A percentile compares a stretch with the other conserved stretches of the same genome.
These are phyloP conservation scores for Tiaroga cobitis DNA, from an alignment of 2,797 vertebrate genomes.

Conservation along the genomic window DNA sequence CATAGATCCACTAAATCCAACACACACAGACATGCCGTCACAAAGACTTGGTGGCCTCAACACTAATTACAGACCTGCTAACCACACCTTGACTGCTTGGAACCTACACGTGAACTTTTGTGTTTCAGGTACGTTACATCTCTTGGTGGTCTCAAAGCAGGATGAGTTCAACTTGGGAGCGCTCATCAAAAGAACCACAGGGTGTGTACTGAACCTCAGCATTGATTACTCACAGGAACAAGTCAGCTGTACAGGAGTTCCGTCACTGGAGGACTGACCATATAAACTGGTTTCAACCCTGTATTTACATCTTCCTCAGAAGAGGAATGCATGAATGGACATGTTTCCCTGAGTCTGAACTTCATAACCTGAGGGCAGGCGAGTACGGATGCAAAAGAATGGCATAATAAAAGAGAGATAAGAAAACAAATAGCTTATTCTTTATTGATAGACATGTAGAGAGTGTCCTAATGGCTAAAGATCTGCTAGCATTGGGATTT, in stretches of 20 bases:
- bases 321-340: not conserved
- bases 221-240: conserved; percentile 30
- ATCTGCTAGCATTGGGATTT: not conserved
- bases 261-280: conserved; percentile 29
- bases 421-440: not conserved
- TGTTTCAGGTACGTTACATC: conserved; percentile 42
- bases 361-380: not conserved
- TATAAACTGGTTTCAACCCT: conserved; percentile 5
- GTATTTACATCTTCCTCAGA: conserved; percentile 17
- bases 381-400: not conserved
- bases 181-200: conserved; percentile 41
- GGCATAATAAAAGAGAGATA: not conserved
- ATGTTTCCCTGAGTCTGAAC: conserved; percentile 9
- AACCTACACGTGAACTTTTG: conserved; percentile 53
- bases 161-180: conserved; percentile 33
- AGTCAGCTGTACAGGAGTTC: conserved; percentile 7
- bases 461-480: not conserved
- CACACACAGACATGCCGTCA: conserved; percentile 28
- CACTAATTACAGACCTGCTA: conserved; percentile 59
- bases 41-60: conserved; percentile 47
- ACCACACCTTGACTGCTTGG: conserved; percentile 52
- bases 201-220: conserved; percentile 38
- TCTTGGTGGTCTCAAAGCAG: conserved; percentile 45
- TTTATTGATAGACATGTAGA: not conserved
- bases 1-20: conserved; percentile 35